These are phyloP conservation scores for Campoplex nolae DNA, from an alignment of 2,888 invertebrate genomes.

Conservation along the genomic window DNA sequence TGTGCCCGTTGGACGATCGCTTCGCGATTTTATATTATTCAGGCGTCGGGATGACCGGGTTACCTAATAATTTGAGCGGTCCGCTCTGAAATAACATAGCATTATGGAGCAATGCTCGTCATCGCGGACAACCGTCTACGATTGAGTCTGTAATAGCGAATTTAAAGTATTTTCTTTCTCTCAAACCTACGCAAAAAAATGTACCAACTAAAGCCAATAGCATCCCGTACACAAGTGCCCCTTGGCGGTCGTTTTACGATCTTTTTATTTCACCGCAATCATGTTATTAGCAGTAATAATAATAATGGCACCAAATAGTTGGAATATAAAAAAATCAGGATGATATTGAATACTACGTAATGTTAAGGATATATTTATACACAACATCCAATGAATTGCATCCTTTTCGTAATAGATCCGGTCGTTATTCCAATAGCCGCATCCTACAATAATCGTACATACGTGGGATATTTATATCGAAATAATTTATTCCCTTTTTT, in stretches of 20 bases:
- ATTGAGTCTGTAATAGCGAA: conserved; percentile 62
- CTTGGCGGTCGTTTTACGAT: conserved; percentile 40
- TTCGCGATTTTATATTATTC: not conserved
- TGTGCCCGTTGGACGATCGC: conserved; percentile 1
- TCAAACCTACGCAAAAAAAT: conserved; percentile 22
- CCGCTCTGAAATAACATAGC: conserved; percentile 72
- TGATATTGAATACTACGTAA: conserved; percentile 58
- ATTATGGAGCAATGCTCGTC: conserved; percentile 69
- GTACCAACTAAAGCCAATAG: conserved; percentile 16
- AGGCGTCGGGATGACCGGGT: conserved; percentile 71
- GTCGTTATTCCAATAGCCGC: conserved; percentile 56
- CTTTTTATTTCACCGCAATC: conserved; percentile 54
- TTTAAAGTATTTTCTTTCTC: conserved; percentile 50
- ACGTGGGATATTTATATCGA: conserved; percentile 29
- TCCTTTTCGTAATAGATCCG: conserved; percentile 65
- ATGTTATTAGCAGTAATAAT: conserved; percentile 66
- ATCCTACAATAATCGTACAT: conserved; percentile 37
- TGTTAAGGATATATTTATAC: conserved; percentile 29
- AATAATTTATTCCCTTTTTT: not conserved
- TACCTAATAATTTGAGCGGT: conserved; percentile 76
- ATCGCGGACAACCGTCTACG: conserved; percentile 51
- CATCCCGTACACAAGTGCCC: conserved; percentile 27
- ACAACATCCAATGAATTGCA: conserved; percentile 49
- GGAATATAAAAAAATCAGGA: conserved; percentile 34
- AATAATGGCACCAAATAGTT: conserved; percentile 45